A percentile compares a stretch with the other conserved stretches of the same genome.
phyloP scores from a whole-genome alignment of 2,113 vertebrate species.

The Phalacrocorax aristotelis region DNA sequence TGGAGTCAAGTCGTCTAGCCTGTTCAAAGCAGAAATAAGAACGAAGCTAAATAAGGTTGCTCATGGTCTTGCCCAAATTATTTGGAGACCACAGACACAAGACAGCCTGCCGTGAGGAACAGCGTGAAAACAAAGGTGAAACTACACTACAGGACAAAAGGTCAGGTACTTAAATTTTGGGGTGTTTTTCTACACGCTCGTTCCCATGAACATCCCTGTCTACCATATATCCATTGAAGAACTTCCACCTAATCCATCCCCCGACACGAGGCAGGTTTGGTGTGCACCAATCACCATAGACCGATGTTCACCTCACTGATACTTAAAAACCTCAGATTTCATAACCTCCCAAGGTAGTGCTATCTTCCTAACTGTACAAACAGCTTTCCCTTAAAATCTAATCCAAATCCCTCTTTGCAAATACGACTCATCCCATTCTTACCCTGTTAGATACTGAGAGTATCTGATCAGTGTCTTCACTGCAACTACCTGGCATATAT shows the following conservation, averaged over 20 bases:
- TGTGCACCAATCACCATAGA: not conserved
- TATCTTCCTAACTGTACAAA: not conserved
- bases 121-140: not conserved
- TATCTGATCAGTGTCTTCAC: not conserved
- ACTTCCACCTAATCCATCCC: not conserved
- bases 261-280: not conserved
- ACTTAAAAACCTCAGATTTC: not conserved
- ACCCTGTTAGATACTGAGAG: not conserved
- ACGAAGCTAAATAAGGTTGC: not conserved
- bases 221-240: not conserved
- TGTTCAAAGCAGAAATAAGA: not conserved
- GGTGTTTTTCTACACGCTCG: too few species aligned
- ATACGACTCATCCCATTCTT: not conserved
- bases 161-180: not conserved
- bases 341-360: not conserved
- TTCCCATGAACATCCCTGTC: not conserved
- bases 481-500: not conserved
- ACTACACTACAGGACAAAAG: not conserved
- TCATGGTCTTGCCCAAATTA: not conserved
- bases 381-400: not conserved
- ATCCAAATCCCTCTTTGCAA: not conserved
- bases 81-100: not conserved
- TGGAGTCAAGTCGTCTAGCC: not conserved
- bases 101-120: not conserved
- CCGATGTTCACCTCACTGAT: not conserved